These are phyloP conservation scores for Boloria selene DNA, from an alignment of 2,888 invertebrate genomes.

Conservation along the genomic window DNA sequence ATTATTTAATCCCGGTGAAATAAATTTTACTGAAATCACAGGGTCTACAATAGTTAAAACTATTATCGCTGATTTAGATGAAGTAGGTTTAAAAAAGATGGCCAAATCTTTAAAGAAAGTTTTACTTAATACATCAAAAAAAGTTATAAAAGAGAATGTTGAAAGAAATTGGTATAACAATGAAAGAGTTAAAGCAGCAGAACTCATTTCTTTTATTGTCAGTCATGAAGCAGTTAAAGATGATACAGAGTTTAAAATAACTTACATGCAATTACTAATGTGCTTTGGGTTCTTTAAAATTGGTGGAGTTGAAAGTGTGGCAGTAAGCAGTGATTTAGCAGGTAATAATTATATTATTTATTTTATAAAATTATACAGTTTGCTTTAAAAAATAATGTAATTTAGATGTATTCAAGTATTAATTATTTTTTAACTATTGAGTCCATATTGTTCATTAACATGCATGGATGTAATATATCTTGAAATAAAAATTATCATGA, in stretches of 20 bases:
- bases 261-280: conserved; percentile 85
- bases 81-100: conserved; percentile 84
- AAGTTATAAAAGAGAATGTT: conserved; percentile 71
- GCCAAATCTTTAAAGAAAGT: conserved; percentile 84
- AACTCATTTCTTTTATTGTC: conserved; percentile 73
- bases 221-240: conserved; percentile 77
- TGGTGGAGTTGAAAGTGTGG: conserved; percentile 70
- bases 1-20: conserved; percentile 86
- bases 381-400: not conserved
- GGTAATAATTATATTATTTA: conserved; percentile 60
- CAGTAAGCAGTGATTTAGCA: conserved; percentile 83
- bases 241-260: conserved; percentile 85
- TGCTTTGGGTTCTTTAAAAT: conserved; percentile 85
- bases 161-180: conserved; percentile 85
- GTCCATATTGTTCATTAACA: not conserved
- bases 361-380: not conserved
- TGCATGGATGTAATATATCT: too few species aligned
- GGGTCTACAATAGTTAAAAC: conserved; percentile 85
- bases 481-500: too few species aligned
- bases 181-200: conserved; percentile 86
- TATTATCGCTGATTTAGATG: conserved; percentile 83
- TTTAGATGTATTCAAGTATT: too few species aligned
- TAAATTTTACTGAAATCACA: conserved; percentile 88
- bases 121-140: conserved; percentile 79
- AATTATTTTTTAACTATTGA: too few species aligned